These are phyloP conservation scores for Plagodis dolabraria DNA, from an alignment of 2,888 invertebrate species.

Conservation along the genomic window DNA sequence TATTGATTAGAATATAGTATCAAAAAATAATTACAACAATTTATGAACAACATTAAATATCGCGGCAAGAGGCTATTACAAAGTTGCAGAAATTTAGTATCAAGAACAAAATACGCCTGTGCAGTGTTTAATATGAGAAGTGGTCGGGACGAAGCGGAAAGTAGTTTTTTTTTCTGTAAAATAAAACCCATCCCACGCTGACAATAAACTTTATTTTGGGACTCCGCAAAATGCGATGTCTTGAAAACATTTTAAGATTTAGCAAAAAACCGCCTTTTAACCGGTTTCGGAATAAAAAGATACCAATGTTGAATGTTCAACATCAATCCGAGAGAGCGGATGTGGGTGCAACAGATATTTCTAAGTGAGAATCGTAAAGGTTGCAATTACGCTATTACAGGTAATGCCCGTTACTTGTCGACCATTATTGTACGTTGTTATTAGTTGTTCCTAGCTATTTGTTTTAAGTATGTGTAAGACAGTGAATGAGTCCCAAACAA, in stretches of 20 bases:
- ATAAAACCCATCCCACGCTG: conserved; percentile 57
- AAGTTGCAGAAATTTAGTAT: conserved; percentile 37
- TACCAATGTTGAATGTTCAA: conserved; percentile 24
- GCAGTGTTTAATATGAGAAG: conserved; percentile 37
- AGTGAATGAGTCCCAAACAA: conserved; percentile 3
- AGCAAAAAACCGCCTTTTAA: conserved; percentile 57
- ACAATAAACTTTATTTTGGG: conserved; percentile 78
- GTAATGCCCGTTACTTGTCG: conserved; percentile 37
- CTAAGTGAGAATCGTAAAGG: conserved; percentile 37
- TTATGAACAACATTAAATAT: conserved; percentile 6
- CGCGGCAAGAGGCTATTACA: conserved; percentile 17
- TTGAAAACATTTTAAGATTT: conserved; percentile 65
- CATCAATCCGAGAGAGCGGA: conserved; percentile 25
- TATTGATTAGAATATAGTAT: not conserved
- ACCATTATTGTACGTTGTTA: conserved; percentile 31
- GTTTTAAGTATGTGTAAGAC: conserved; percentile 11
- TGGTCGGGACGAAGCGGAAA: conserved; percentile 32
- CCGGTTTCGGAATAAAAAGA: conserved; percentile 58
- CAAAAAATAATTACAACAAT: conserved; percentile 11
- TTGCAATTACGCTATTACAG: conserved; percentile 31
- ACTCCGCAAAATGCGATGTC: conserved; percentile 58
- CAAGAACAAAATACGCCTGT: conserved; percentile 20
- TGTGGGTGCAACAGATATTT: conserved; percentile 32
- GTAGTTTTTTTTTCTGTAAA: conserved; percentile 20
- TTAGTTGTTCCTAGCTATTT: conserved; percentile 34